Evolutionary conservation across 2,888 invertebrate genomes (phyloP), one percentile per base, ranked within the genome.

Genomic region (Dynastes maya): DNA sequence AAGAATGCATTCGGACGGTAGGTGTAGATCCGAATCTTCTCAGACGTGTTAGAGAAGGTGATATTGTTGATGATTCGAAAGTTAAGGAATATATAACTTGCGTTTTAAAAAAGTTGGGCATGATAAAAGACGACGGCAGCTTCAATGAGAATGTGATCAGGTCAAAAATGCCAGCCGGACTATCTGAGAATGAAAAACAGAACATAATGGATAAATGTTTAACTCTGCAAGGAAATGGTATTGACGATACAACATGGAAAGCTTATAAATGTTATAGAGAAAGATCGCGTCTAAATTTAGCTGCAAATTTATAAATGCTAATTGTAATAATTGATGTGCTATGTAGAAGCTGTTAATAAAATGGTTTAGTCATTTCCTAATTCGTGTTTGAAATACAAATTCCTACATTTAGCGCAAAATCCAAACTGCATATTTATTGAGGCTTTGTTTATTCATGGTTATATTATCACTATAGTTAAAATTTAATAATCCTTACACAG

Each of bases 11-110:
- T 58, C 79, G 86, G n/a, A 84, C 86, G 63, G 85, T 89, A 37
- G 87, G 86, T 22, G 88, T 87, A 0, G 86, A 85, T 29, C 84
- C 85, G 81, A 81, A 84, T 4, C 29, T 86, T n/a, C 81, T 86
- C 5, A 78, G 81, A 13, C 85, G 86, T 78, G 89, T 89, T 0
- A 89, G 89, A 77, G 89, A 89, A 77, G 91, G 91, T 0, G 83
- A 88, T 1, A 85, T 89, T 8, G 80, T 81, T 4, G 80, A 82
- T 3, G 85, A 86, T 67, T 80, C 80, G 1, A 83, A 83, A 29
- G 80, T 85, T 8, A 82, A 83, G 45, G 78, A 82, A 32, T 86
- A 83, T 80, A 78, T 83, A 16, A 82, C 84, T 80, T 86, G 86
- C 81, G 74, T 79, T 27, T 65, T 82, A 8, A 68, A 77, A 53